Evolutionary conservation across 1,140 invertebrate genomes (phyloP).

Genomic region (Aphis craccivora): DNA sequence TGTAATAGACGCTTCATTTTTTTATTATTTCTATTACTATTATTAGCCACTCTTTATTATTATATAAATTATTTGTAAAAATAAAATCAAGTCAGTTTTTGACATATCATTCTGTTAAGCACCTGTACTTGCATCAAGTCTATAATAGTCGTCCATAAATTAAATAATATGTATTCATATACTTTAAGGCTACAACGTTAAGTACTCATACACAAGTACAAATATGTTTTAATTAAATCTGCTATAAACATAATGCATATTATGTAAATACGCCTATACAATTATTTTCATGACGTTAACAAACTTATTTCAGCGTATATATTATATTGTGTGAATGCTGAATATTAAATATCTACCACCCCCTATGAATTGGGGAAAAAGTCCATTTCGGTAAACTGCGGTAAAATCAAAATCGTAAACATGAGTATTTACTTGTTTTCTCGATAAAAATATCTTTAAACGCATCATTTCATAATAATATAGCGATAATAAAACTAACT

Average conservation of each 20-base stretch:
- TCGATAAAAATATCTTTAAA: not conserved
- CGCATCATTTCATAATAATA: no score
- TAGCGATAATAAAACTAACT: not conserved
- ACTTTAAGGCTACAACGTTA: no score
- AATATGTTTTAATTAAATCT: no score
- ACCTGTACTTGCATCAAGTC: not conserved
- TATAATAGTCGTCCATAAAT: not conserved
- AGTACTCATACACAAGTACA: no score
- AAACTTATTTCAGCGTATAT: not conserved
- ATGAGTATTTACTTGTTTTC: not conserved
- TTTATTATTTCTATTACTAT: slow-evolving; percentile 1
- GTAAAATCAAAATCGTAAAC: not conserved
- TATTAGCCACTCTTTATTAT: not conserved
- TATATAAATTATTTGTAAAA: not conserved
- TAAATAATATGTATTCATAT: not conserved
- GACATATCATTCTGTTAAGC: not conserved
- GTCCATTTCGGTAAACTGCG: no score
- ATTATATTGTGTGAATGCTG: not conserved
- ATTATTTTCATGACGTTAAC: not conserved
- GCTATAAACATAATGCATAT: no score
- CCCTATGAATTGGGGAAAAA: no score
- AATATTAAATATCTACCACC: not conserved
- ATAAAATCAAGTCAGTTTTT: not conserved
- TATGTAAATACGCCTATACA: not conserved
- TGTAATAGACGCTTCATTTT: not conserved